These are phyloP conservation scores for Nibea albiflora DNA, from an alignment of 2,113 vertebrate genomes.

Conservation along the genomic window DNA sequence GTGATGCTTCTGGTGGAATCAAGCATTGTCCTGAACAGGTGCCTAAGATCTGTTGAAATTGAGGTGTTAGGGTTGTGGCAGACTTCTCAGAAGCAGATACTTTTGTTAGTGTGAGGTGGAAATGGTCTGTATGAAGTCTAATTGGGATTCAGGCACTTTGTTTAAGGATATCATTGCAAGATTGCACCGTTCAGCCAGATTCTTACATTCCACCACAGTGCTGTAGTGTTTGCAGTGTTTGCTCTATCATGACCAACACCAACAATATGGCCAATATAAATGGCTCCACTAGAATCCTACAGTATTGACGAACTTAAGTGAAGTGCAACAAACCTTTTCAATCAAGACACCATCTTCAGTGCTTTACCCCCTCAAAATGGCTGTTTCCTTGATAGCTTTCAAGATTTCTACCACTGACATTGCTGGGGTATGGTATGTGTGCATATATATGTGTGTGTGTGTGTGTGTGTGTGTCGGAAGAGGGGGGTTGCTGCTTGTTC, in stretches of 20 bases:
- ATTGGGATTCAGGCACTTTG: too few species aligned
- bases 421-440: constrained; percentile 26
- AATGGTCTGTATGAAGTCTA: background rate
- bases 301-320: background rate
- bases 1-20: too few species aligned
- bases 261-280: constrained; percentile 13
- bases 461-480: constrained; percentile 18
- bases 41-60: too few species aligned
- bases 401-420: constrained; percentile 15
- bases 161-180: background rate
- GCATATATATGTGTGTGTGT: constrained; percentile 26
- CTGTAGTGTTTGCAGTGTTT: constrained; percentile 7
- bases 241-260: background rate
- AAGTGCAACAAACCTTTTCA: constrained; percentile 35
- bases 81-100: background rate
- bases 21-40: too few species aligned
- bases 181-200: background rate
- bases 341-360: constrained; percentile 10
- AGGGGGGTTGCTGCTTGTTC: constrained; percentile 63
- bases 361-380: constrained; percentile 24
- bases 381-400: constrained; percentile 20
- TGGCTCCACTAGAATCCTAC: background rate
- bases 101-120: background rate
- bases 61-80: background rate
- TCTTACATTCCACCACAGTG: background rate